Percentiles rank a stretch among this genome's conserved stretches.
These are phyloP conservation scores for Gallinago nigripennis DNA, from an alignment of 2,797 vertebrate genomes.

Conservation along the genomic window DNA sequence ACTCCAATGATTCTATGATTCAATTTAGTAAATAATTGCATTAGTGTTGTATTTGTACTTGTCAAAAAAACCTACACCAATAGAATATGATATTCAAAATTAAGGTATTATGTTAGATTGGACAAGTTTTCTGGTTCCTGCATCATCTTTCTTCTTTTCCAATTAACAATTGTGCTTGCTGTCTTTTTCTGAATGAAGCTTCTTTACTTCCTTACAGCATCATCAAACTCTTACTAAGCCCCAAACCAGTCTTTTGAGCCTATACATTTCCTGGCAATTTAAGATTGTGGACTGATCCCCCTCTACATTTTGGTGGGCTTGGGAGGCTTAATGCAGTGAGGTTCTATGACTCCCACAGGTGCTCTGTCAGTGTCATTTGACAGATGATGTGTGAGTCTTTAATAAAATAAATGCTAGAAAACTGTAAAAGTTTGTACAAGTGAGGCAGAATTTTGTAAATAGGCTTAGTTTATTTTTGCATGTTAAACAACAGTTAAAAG, in stretches of 20 bases:
- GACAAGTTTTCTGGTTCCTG: neutral
- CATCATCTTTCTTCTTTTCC: neutral
- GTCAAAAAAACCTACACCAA: neutral
- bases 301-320: neutral
- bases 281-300: neutral
- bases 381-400: neutral
- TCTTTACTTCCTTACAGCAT: neutral
- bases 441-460: neutral
- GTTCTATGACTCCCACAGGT: neutral
- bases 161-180: neutral
- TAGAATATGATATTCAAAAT: neutral
- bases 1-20: no score
- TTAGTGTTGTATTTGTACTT: neutral
- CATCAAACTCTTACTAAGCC: neutral
- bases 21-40: neutral
- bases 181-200: neutral
- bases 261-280: neutral
- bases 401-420: neutral
- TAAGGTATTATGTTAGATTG: neutral
- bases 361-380: neutral
- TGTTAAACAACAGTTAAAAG: neutral
- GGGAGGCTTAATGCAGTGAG: neutral
- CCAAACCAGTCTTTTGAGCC: neutral
- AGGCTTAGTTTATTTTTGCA: neutral
- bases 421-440: neutral